Evolutionary conservation across 1,140 invertebrate species (phyloP), one percentile per base, ranked within the genome.

Genomic region (Scaptodrosophila lebanonensis): DNA sequence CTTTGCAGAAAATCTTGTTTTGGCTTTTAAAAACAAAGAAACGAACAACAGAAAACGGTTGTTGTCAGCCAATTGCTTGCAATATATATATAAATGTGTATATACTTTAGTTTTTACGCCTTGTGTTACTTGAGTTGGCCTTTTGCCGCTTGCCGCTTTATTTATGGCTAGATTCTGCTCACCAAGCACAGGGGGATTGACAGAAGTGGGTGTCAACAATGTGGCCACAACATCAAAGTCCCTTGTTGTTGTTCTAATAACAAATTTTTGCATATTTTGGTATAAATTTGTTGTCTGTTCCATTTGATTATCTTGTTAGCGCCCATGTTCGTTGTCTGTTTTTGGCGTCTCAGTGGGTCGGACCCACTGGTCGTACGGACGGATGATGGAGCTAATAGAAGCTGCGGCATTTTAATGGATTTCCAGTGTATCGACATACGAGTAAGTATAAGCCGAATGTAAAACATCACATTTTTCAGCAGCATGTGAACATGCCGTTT

Each of bases 41-140:
- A 25, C 17, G 40, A 63, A 42, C 54, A 64, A 42, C 47, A 57
- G 25, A 58, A 66, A 66, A 66, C 57, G 65, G 62, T 65, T 65
- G 61, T 66, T 66, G 61, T 66, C 62, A 66, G 62, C 43, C 62
- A 51, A 49, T 66, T 57, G n/a, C n/a, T n/a, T n/a, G n/a, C n/a
- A n/a, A n/a, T n/a, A n/a, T n/a, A n/a, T n/a, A n/a, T n/a, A n/a
- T n/a, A n/a, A n/a, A n/a, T n/a, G n/a, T 66, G 65, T 52, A 66
- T 66, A 49, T 66, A 47, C 45, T 40, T 65, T 62, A 16, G 38
- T 35, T 20, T 15, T 39, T 44, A 18, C 15, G 6, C 27, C 43
- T 17, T 27, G 7, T 54, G 15, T 36, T 30, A 30, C 48, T 16
- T 61, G 18, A 16, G 39, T 56, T 39, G 39, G 36, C 22, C 48